A percentile compares a stretch with the other conserved stretches of the same genome.
phyloP scores from a whole-genome alignment of 2,888 invertebrate species.

The Ommatoiulus sabulosus region DNA sequence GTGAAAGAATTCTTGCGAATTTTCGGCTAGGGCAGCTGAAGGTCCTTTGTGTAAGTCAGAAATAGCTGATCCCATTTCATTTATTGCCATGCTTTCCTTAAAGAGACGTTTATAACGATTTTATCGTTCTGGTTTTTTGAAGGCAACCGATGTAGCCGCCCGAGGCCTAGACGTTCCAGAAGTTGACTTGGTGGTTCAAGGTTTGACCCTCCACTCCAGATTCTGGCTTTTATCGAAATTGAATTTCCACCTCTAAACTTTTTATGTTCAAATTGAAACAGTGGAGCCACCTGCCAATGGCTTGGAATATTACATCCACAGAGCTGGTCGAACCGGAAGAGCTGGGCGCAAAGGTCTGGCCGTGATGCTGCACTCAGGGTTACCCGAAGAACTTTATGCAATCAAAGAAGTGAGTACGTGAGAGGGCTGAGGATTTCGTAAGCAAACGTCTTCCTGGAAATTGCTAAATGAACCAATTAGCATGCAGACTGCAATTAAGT shows the following conservation, averaged over 20 bases:
- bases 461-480: too few relatives aligned
- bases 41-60: slow-evolving; percentile 56
- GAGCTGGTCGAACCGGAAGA: slow-evolving; percentile 55
- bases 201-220: not conserved
- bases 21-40: slow-evolving; percentile 54
- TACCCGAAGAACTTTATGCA: not conserved
- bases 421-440: not conserved
- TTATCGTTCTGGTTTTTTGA: not conserved
- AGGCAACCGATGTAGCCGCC: slow-evolving; percentile 59
- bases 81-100: not conserved
- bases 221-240: not conserved
- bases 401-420: slow-evolving; percentile 51
- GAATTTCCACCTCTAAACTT: not conserved
- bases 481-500: too few relatives aligned
- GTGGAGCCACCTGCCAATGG: slow-evolving; percentile 58
- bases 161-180: slow-evolving; percentile 58
- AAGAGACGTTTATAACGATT: not conserved
- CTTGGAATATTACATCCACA: slow-evolving; percentile 57
- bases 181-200: slow-evolving; percentile 56
- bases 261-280: not conserved
- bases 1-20: slow-evolving; percentile 52
- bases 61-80: not conserved
- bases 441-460: too few relatives aligned
- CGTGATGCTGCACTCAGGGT: slow-evolving; percentile 52
- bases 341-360: slow-evolving; percentile 57